Conservation (phyloP, 2,797 vertebrate genomes). For the Benthosema pterotum region DNA sequence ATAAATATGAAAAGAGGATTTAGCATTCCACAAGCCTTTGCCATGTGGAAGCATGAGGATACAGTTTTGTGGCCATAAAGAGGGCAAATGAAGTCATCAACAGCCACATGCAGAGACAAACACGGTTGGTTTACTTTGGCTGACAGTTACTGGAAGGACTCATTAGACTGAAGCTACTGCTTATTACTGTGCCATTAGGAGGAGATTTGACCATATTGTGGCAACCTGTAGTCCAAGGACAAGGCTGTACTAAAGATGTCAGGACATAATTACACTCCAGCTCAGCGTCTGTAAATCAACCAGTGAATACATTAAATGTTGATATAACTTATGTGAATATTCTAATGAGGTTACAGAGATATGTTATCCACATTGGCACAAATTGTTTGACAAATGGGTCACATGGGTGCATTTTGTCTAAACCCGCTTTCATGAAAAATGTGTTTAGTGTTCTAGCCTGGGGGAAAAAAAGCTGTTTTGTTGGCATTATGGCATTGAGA, state of each 20-base stretch:
- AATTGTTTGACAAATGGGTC: not conserved
- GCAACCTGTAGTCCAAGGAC: conserved; percentile 27
- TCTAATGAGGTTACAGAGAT: not conserved
- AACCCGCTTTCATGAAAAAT: not conserved
- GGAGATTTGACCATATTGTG: conserved; percentile 50
- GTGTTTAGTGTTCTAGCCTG: conserved; percentile 4
- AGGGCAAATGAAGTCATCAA: conserved; percentile 32
- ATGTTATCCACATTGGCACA: not conserved
- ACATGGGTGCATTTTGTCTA: not conserved
- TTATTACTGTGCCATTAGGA: conserved; percentile 40
- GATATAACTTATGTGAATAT: not conserved
- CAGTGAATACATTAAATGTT: conserved; percentile 22
- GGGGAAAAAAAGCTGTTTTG: not conserved
- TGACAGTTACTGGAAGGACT: conserved; percentile 26
- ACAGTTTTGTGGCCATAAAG: conserved; percentile 13
- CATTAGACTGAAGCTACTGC: conserved; percentile 3
- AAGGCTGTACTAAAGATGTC: conserved; percentile 41
- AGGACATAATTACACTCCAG: conserved; percentile 22
- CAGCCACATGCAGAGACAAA: conserved; percentile 35
- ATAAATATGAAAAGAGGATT: conserved; percentile 16
- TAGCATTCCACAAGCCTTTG: conserved; percentile 10
- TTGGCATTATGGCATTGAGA: conserved; percentile 13
- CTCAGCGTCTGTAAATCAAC: conserved; percentile 37
- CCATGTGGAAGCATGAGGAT: conserved; percentile 19
- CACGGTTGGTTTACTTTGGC: conserved; percentile 48